phyloP scores from a whole-genome alignment of 1,140 invertebrate genomes.

The Zaprionus nigranus region DNA sequence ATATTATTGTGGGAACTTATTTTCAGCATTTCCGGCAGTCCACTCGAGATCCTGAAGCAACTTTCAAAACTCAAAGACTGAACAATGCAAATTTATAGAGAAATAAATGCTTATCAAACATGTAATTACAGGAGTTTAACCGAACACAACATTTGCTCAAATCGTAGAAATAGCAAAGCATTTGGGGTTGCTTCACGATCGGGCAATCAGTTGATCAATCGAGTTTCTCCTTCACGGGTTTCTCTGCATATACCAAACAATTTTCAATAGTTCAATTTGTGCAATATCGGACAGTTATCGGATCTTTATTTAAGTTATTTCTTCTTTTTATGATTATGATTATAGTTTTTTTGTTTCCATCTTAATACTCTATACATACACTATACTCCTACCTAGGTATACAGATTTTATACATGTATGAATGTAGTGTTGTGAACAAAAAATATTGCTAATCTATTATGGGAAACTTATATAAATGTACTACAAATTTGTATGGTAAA shows the following conservation, averaged over 20 bases:
- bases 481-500: slow-evolving; percentile 75
- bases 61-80: slow-evolving; percentile 50
- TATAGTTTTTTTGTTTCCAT: slow-evolving; percentile 4
- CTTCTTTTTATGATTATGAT: not conserved
- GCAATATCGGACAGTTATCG: not conserved
- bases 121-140: slow-evolving; percentile 28
- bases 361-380: slow-evolving; percentile 20
- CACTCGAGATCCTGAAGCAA: slow-evolving; percentile 12
- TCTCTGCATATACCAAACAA: not conserved
- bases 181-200: slow-evolving; percentile 15
- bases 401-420: slow-evolving; percentile 80
- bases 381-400: slow-evolving; percentile 61
- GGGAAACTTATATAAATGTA: slow-evolving; percentile 70
- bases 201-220: not conserved
- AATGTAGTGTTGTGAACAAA: slow-evolving; percentile 78
- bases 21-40: not conserved
- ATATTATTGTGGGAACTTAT: not conserved
- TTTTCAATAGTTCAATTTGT: slow-evolving; percentile 4
- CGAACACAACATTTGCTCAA: slow-evolving; percentile 60
- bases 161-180: slow-evolving; percentile 49
- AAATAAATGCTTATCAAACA: slow-evolving; percentile 34
- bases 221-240: not conserved
- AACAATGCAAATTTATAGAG: slow-evolving; percentile 43
- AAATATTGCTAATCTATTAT: slow-evolving; percentile 53
- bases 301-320: slow-evolving; percentile 20